Evolutionary conservation across 1,140 invertebrate species (phyloP), one percentile per base, ranked within the genome.

Genomic region (Dolichoris vasculosae): DNA sequence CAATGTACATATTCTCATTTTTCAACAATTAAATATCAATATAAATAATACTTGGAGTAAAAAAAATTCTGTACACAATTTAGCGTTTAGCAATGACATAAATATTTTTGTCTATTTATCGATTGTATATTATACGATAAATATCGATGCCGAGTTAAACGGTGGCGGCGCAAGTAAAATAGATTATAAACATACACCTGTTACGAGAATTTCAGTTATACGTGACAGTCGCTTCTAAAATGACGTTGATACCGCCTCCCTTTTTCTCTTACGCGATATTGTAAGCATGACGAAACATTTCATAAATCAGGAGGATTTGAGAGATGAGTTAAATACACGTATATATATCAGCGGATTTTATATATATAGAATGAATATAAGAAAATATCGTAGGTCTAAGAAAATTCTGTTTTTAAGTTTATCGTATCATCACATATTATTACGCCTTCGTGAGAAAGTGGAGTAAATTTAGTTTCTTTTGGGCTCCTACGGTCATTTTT

Each of bases 131-230:
- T 64, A 30, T 35, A 77, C 78, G 75, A 78, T 32, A 30, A n/a
- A 77, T 84, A 40, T 59, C 35, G 75, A 46, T 38, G 51, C 7
- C 32, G 9, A 6, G 8, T 26, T 73, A 35, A 69, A 51, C 35
- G 78, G 40, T 32, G 13, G 40, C 46, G 13, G 20, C 46, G 2
- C 51, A 75, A 81, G 8, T 75, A 35, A 23, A 81, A 85, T 81
- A 40, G 46, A 63, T 81, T 71, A 73, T 71, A 64, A 85, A 81
- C 78, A 81, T 85, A 81, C 51, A 81, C 51, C 48, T 85, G 51
- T 84, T 80, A 79, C 40, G 38, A 84, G n/a, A 64, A 83, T 64
- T 48, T 35, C 38, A 69, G 46, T 30, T 59, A 8, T 55, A 55
- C 26, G 63, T 76, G 75, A 55, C 7, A 51, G n/a, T 82, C 40